Base-by-base conservation (phyloP, 2,113 vertebrate species). In the Cathartes aura region DNA sequence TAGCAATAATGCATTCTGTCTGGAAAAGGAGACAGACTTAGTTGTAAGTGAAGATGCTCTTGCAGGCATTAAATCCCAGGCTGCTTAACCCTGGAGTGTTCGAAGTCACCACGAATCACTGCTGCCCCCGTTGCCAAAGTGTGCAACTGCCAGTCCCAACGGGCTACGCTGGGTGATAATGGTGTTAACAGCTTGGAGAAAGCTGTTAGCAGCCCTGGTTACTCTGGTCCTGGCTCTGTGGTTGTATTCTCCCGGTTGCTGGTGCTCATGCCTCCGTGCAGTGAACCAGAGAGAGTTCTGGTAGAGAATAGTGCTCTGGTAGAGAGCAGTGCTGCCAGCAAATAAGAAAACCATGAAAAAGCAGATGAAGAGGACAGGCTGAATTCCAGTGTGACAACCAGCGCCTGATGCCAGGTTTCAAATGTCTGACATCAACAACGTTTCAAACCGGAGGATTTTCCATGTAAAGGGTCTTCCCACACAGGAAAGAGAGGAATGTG, bases 131-230 rank as follows among this genome's bases (percentile, higher is more conserved):
- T 8, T 47, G 43, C 84, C 58, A 40, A 2, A 17, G 50, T 1
- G 52, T 8, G 40, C 32, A 8, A 0, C 20, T 15, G 43, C 48
- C 45, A 17, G 60, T 45, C 45, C 56, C 81, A 6, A 1, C 0
- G 20, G 29, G 45, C 45, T 40, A 0, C 6, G 1, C 2, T 6
- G 43, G 30, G 55, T 1, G 1, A 1, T 4, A 17, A 6, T 8
- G 50, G 23, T 0, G 1, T 16, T 26, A 47, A 23, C 32, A 50
- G 2, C 66, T 36, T 10, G 29, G 12, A 40, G 48, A 18, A n/a
- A 53, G 83, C 80, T 74, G 26, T 10, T 48, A 79, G 66, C 74
- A 63, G 27, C 58, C 11, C 60, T 36, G 43, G 17, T 34, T 50
- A 5, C 59, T 48, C 70, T 22, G 15, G 20, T 34, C 47, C 87